Percentiles rank a stretch among this genome's conserved stretches.
Evolutionary conservation across 2,888 invertebrate species (phyloP).

Genomic region (Hyles lineata): DNA sequence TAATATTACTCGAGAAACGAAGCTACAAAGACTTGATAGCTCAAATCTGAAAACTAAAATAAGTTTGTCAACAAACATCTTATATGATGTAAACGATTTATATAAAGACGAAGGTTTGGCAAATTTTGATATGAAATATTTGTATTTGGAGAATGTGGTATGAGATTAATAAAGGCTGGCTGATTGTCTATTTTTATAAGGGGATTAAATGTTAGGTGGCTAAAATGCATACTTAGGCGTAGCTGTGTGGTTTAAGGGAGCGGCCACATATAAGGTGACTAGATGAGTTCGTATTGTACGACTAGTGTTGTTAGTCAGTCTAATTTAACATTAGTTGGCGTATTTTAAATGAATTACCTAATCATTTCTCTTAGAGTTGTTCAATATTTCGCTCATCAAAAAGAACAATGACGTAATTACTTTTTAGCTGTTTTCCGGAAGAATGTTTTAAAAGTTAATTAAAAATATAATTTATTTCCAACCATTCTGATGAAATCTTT

Average conservation of each 20-base stretch:
- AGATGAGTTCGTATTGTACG: constrained; percentile 13
- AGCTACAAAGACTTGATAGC: background rate
- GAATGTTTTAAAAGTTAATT: too few relatives aligned
- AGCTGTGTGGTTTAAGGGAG: constrained; percentile 12
- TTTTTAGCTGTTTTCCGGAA: too few relatives aligned
- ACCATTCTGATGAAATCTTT: too few relatives aligned
- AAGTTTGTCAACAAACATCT: constrained; percentile 44
- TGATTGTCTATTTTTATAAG: constrained; percentile 76
- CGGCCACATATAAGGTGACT: constrained; percentile 22
- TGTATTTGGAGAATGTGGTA: constrained; percentile 59
- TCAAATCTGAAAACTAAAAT: constrained; percentile 27
- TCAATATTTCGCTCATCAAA: background rate
- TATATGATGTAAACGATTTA: constrained; percentile 17
- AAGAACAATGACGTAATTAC: too few relatives aligned
- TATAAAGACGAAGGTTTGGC: constrained; percentile 51
- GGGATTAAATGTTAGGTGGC: constrained; percentile 75
- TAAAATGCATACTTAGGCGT: constrained; percentile 66
- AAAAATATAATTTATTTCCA: too few relatives aligned
- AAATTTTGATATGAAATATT: constrained; percentile 73
- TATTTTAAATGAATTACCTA: background rate
- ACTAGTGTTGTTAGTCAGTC: constrained; percentile 4
- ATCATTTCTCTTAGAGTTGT: background rate
- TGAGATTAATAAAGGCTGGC: constrained; percentile 53
- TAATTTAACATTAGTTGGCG: background rate
- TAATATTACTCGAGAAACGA: background rate